Base-by-base conservation (phyloP, 2,888 invertebrate genomes). In the Volucella bombylans region DNA sequence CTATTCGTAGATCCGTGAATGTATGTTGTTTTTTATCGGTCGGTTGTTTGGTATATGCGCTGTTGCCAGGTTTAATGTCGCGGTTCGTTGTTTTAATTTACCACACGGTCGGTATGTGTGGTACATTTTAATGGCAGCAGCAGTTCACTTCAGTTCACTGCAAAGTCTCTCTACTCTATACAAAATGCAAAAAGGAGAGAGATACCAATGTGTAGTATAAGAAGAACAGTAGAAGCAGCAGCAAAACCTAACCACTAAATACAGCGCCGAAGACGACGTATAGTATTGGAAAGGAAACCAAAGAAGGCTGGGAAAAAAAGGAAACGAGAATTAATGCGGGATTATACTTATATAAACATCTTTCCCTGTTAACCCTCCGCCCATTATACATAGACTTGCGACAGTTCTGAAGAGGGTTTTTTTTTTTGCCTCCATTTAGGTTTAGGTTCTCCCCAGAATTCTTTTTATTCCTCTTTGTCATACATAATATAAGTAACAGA, bases 101-200 rank as follows among this genome's bases (percentile, higher is more conserved):
- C 61, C 11, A 67, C 59, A 61, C 39, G 41, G 61, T 68, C 73
- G 73, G 68, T 68, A 64, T 68, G 68, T 80, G 61, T 64, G 79
- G 79, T 79, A 72, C 52, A 59, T 77, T 78, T 78, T 80, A 85
- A 85, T 80, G 80, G 80, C 80, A 85, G 79, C 80, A 85, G 79
- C 82, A 83, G 78, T 83, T 83, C 79, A 83, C 67, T 83, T 79
- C 82, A 83, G 78, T 82, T 77, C 78, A 82, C 78, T 67, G 71
- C 65, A 71, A 82, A 77, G 76, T 81, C 81, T 78, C 69, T 47
- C 54, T 62, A 39, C 61, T 52, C 61, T 67, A 71, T 73, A 61
- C 52, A 67, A 47, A 54, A 14, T 31, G 55, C 23, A 55, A 54
- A n/a, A 41, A 68, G 11, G 62, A 52, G 59, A 74, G 64, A 73